Base-by-base conservation (phyloP, 2,113 vertebrate species). In the Channa argus region DNA sequence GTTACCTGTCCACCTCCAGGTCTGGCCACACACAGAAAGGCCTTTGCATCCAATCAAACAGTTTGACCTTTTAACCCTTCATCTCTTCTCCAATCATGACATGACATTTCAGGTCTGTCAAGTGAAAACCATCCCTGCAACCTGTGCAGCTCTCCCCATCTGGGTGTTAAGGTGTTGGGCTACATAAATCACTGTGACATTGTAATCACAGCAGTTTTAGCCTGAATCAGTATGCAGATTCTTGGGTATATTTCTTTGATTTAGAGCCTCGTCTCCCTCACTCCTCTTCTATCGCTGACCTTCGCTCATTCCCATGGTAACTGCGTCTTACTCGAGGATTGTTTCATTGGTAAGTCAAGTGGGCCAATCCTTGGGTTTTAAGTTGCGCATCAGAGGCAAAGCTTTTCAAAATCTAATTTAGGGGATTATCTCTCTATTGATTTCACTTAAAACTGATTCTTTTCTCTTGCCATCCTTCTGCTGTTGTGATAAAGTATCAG, bases 351-450 rank as follows among this genome's bases (percentile, higher is more conserved):
- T 72, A 83, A 92, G 90, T 93, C 91, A 88, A 93, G 89, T 89
- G 87, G 76, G 88, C 90, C 90, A 71, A 89, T 87, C 83, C 84
- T 87, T 64, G 64, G 74, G 80, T 84, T 89, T 91, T 82, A 89
- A 92, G 68, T 90, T 89, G 74, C 68, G 68, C 85, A 71, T 88
- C 90, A 33, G 66, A 80, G 58, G 46, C 76, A 45, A 83, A 90
- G 90, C 86, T 88, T 91, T 90, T 90, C 85, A 83, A 91, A 94
- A 94, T 93, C 90, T 92, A 89, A 94, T 94, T 94, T 93, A 75
- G 86, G 76, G 92, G 92, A 94, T 94, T 93, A 94, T 92, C 91
- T 92, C 83, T 91, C 91, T 90, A 92, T 93, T 94, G 92, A 94
- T 94, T 93, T 92, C 88, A 91, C 87, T 92, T 89, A 89, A 91